Base-by-base conservation (phyloP, 1,140 invertebrate species). In the Drosophila paulistorum region DNA sequence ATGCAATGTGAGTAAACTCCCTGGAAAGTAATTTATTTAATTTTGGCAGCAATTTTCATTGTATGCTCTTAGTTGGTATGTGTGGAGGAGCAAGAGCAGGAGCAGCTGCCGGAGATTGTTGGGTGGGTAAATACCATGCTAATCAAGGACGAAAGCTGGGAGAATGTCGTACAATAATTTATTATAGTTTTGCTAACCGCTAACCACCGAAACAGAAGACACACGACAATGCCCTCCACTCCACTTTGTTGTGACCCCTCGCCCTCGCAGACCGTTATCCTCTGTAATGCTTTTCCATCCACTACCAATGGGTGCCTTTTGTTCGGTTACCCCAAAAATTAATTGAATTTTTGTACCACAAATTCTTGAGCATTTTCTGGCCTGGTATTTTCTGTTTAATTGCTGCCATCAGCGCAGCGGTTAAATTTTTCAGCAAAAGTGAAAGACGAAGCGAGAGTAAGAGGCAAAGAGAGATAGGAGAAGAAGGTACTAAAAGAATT, bases 311-410 rank as follows among this genome's bases (percentile, higher is more conserved):
- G 5, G 20, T 55, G 26, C 63, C 63, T 66, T 70, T 74, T 71
- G 45, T 68, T 39, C 65, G 60, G 48, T 67, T 74, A 39, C 62
- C 76, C 67, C 65, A 64, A 79, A 87, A 89, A 87, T 87, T 87
- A 87, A 87, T 87, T 87, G 83, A 87, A 87, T 87, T 87, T 87
- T 87, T 87, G 83, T 87, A 89, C 84, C 84, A 80, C 84, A 87
- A 87, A 83, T 89, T 87, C 83, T 87, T 75, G 74, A 87, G 68
- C 68, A 87, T 89, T 89, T 77, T 86, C 72, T 68, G 75, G 76
- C 39, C 77, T 69, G 70, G 71, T 80, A 89, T 87, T 89, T 87
- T 82, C 64, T 79, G 70, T 89, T 87, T 89, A 87, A 87, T 83
- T 87, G 73, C 83, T 89, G 73, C 70, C 77, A 89, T 87, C 84